These are phyloP conservation scores for Heloderma charlesbogerti DNA, from an alignment of 2,113 vertebrate species.

Conservation along the genomic window DNA sequence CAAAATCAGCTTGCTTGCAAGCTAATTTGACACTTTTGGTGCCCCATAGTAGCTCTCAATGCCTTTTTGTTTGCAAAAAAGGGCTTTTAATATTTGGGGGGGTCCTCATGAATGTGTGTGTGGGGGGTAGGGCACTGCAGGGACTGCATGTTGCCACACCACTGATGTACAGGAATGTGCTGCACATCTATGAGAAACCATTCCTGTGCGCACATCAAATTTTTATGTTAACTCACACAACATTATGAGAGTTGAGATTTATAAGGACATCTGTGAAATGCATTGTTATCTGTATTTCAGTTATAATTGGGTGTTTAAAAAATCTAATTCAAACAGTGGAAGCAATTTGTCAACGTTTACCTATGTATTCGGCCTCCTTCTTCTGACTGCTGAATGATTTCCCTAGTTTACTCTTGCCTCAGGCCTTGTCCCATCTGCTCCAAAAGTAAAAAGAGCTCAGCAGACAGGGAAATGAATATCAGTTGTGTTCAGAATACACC, in stretches of 20 bases:
- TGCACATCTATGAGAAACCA: neutral
- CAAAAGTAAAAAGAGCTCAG: neutral
- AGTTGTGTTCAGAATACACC: neutral
- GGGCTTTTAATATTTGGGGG: no score
- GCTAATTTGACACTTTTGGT: no score
- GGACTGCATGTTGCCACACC: no score
- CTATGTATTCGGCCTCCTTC: neutral
- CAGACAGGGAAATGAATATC: slow-evolving; percentile 8
- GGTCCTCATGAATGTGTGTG: no score
- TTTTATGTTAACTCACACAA: neutral
- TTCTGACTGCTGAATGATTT: neutral
- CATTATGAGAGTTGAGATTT: neutral
- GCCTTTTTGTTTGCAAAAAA: no score
- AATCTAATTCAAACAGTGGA: neutral
- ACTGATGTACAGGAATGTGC: neutral
- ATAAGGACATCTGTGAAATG: neutral
- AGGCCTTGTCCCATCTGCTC: slow-evolving; percentile 3
- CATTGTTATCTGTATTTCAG: neutral
- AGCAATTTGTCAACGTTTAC: neutral
- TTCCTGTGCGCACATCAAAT: neutral
- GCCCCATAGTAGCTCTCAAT: no score
- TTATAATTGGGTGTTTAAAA: neutral
- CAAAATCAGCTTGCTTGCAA: no score
- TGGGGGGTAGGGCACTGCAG: no score
- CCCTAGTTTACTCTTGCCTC: slow-evolving; percentile 15